Evolutionary conservation across 2,888 invertebrate species (phyloP).

Genomic region (Oscheius onirici): DNA sequence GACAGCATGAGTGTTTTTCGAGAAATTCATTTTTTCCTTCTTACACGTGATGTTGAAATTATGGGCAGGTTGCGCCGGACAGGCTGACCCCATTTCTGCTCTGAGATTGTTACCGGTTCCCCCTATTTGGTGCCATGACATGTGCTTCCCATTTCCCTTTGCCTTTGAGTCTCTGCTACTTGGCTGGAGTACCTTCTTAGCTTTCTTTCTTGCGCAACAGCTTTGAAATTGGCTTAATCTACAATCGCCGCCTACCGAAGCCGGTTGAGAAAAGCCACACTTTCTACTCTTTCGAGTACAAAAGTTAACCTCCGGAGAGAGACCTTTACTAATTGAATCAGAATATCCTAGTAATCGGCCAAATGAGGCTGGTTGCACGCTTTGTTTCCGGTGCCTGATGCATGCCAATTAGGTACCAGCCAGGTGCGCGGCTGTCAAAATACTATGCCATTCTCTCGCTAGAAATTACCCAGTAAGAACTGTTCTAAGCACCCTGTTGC

Average conservation of each 20-base stretch:
- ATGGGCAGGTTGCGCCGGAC: slow-evolving; percentile 27
- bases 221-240: not conserved
- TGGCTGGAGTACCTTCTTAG: not conserved
- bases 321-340: slow-evolving; percentile 3
- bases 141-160: not conserved
- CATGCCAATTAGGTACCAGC: slow-evolving; percentile 26
- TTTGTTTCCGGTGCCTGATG: slow-evolving; percentile 31
- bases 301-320: not conserved
- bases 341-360: slow-evolving; percentile 10
- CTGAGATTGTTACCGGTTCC: slow-evolving; percentile 30
- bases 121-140: not conserved
- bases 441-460: slow-evolving; percentile 32
- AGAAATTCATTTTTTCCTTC: slow-evolving; percentile 14
- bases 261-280: no score
- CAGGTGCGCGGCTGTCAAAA: slow-evolving; percentile 35
- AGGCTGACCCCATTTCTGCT: slow-evolving; percentile 29
- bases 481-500: not conserved
- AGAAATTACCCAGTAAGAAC: slow-evolving; percentile 21
- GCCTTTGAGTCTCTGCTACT: not conserved
- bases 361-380: slow-evolving; percentile 12
- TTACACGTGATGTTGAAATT: slow-evolving; percentile 26
- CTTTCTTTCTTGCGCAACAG: not conserved
- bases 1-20: not conserved
- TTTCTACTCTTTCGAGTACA: no score
- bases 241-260: no score